phyloP scores from a whole-genome alignment of 2,113 vertebrate genomes.

The Sapajus apella region DNA sequence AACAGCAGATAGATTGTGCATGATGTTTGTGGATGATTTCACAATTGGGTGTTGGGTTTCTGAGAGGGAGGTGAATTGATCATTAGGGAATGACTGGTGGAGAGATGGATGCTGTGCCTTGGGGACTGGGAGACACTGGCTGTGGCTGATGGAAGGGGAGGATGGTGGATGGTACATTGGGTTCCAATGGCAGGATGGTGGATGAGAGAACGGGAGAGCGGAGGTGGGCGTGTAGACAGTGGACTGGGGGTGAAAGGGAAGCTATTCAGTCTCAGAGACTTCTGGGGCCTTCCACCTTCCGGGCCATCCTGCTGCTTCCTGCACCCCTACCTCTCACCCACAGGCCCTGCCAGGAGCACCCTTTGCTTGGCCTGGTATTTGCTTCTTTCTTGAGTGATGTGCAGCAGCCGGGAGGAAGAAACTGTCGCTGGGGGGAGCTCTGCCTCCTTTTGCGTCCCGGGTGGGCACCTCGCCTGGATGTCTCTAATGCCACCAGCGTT shows the following conservation, averaged over 20 bases:
- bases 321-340: not conserved
- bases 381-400: not conserved
- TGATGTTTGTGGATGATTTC: not conserved
- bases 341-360: no score
- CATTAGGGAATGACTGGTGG: not conserved
- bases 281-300: not conserved
- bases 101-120: not conserved
- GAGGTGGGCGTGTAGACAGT: rapidly evolving
- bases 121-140: not conserved
- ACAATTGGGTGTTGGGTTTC: no score
- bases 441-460: not conserved
- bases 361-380: not conserved
- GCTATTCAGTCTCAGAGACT: no score
- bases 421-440: rapidly evolving
- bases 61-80: not conserved
- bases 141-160: not conserved
- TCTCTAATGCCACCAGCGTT: no score
- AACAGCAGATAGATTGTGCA: not conserved
- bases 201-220: not conserved
- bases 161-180: not conserved
- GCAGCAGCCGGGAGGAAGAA: not conserved
- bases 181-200: not conserved
- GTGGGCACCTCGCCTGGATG: no score
- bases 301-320: not conserved
- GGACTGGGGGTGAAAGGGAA: no score